Conservation (phyloP, 2,888 invertebrate species). For the Monochamus alternatus region DNA sequence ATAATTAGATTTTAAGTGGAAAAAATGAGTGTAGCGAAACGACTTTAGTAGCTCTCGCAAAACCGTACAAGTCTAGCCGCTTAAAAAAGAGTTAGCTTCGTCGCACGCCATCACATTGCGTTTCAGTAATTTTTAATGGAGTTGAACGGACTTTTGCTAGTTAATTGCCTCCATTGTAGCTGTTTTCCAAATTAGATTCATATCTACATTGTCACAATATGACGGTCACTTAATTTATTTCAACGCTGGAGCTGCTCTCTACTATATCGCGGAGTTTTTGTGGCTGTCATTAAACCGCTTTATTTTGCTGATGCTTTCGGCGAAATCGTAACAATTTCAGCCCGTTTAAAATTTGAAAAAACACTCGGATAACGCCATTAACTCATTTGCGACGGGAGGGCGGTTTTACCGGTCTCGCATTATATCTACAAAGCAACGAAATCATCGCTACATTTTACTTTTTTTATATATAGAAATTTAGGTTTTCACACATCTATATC, state of each 20-base stretch:
- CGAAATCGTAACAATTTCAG: neutral
- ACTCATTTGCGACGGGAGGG: neutral
- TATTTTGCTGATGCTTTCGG: slow-evolving; percentile 4
- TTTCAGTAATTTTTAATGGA: slow-evolving; percentile 2
- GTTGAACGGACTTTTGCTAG: neutral
- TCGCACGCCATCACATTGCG: neutral
- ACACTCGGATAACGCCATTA: neutral
- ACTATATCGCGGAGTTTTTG: neutral
- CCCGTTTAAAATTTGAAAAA: slow-evolving; percentile 3
- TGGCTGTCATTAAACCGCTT: neutral
- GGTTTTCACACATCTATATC: no score
- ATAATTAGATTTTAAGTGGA: no score
- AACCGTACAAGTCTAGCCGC: neutral
- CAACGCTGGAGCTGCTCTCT: neutral
- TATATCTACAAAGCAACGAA: no score
- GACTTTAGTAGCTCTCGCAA: no score
- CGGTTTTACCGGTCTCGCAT: no score
- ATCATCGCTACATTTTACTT: no score
- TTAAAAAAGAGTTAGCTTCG: neutral
- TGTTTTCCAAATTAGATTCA: slow-evolving; percentile 10
- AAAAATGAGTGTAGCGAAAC: no score
- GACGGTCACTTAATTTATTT: neutral
- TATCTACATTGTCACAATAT: neutral
- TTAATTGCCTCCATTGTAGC: slow-evolving; percentile 12
- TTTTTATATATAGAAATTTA: no score